Evolutionary conservation across 2,888 invertebrate genomes (phyloP).

Genomic region (Heliconius ethilla): DNA sequence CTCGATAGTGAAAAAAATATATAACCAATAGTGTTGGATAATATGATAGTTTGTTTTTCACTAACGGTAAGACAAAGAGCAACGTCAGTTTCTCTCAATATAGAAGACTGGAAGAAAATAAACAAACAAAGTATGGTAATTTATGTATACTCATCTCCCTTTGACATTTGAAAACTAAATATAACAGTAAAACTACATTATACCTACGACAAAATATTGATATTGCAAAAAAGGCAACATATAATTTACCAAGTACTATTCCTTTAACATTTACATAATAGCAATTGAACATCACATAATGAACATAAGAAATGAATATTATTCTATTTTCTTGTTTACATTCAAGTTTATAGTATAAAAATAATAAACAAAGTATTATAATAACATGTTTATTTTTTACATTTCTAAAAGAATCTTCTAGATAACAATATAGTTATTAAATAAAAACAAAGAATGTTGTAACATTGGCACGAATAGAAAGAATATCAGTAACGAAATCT

Average conservation of each 20-base stretch:
- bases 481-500: slow-evolving; percentile 31
- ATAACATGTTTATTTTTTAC: not conserved
- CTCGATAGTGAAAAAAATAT: not conserved
- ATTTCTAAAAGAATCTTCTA: not conserved
- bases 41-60: not conserved
- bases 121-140: no score
- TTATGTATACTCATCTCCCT: not conserved
- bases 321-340: slow-evolving; percentile 8
- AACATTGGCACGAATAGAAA: slow-evolving; percentile 8
- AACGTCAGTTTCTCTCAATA: not conserved
- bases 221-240: not conserved
- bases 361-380: not conserved
- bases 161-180: not conserved
- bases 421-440: not conserved
- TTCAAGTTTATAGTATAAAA: not conserved
- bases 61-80: not conserved
- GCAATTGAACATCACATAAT: not conserved
- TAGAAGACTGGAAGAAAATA: no score
- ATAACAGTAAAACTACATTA: not conserved
- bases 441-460: not conserved
- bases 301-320: not conserved
- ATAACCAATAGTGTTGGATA: not conserved
- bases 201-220: not conserved
- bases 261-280: slow-evolving; percentile 10
- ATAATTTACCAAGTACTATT: not conserved